These are phyloP conservation scores for Clitarchus hookeri DNA, from an alignment of 2,888 invertebrate species.

Conservation along the genomic window DNA sequence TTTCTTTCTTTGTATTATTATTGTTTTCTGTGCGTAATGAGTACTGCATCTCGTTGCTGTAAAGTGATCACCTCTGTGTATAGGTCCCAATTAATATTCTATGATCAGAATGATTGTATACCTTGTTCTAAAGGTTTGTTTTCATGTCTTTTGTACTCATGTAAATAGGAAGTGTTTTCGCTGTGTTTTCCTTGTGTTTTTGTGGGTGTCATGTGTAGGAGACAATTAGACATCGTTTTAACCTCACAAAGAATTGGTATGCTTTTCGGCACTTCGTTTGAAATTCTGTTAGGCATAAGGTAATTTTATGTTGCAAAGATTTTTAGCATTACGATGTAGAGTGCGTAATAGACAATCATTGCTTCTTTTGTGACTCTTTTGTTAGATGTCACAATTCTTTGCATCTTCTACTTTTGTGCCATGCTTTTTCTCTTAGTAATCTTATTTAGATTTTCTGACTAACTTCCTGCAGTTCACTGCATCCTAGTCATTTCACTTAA, in stretches of 20 bases:
- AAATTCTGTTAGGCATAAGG: neutral
- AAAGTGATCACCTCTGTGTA: neutral
- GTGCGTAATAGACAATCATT: constrained; percentile 30
- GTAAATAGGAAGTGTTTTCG: neutral
- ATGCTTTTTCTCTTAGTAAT: neutral
- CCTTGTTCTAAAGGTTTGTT: constrained; percentile 14
- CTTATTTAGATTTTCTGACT: neutral
- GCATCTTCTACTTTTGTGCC: constrained; percentile 10
- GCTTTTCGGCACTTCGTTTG: neutral
- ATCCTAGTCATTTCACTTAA: neutral
- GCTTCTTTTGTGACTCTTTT: constrained; percentile 26
- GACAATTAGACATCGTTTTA: neutral
- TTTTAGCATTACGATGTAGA: constrained; percentile 22
- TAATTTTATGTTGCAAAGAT: neutral
- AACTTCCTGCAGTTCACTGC: neutral
- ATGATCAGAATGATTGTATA: neutral
- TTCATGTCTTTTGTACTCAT: neutral
- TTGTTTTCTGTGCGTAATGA: neutral
- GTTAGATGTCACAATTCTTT: constrained; percentile 20
- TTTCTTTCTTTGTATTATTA: neutral
- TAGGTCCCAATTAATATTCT: constrained; percentile 3
- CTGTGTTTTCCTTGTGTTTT: neutral
- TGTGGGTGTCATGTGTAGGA: neutral
- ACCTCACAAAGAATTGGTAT: neutral
- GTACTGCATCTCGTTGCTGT: neutral